These are phyloP conservation scores for Perccottus glenii DNA, from an alignment of 2,113 vertebrate species.

Conservation along the genomic window DNA sequence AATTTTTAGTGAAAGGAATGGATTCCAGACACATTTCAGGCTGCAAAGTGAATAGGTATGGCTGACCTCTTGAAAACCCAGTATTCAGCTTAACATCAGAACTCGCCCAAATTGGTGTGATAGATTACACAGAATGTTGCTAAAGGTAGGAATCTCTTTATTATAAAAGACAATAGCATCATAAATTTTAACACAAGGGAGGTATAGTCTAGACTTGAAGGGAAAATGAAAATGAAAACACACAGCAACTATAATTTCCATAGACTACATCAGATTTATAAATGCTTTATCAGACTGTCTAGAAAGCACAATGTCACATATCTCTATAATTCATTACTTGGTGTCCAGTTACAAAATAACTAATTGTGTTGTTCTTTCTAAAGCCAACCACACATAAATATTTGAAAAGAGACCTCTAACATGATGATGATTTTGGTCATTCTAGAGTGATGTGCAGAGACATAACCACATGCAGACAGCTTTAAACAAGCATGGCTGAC, in stretches of 20 bases:
- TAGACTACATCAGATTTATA: background rate
- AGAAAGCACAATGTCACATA: background rate
- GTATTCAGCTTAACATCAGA: too few relatives aligned
- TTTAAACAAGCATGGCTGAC: too few relatives aligned
- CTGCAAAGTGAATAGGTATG: too few relatives aligned
- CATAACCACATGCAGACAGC: too few relatives aligned
- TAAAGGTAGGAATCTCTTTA: slow-evolving; percentile 1
- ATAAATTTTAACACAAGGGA: slow-evolving; percentile 6
- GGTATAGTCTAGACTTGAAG: slow-evolving; percentile 10
- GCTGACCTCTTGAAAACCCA: too few relatives aligned
- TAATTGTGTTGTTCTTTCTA: background rate
- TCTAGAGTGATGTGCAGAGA: too few relatives aligned
- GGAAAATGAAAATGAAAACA: slow-evolving; percentile 10
- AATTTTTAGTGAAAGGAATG: too few relatives aligned
- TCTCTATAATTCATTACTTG: background rate
- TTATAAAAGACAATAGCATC: background rate
- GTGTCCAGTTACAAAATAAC: background rate
- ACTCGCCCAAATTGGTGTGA: too few relatives aligned
- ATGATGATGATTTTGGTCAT: too few relatives aligned
- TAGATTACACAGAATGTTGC: background rate
- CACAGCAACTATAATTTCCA: slow-evolving; percentile 2
- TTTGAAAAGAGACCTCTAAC: too few relatives aligned
- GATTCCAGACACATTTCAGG: too few relatives aligned
- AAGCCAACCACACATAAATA: too few relatives aligned
- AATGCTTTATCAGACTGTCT: background rate